A percentile compares a stretch with the other conserved stretches of the same genome.
phyloP scores from a whole-genome alignment of 1,140 invertebrate species.

The Pseudachorutes palmiensis region DNA sequence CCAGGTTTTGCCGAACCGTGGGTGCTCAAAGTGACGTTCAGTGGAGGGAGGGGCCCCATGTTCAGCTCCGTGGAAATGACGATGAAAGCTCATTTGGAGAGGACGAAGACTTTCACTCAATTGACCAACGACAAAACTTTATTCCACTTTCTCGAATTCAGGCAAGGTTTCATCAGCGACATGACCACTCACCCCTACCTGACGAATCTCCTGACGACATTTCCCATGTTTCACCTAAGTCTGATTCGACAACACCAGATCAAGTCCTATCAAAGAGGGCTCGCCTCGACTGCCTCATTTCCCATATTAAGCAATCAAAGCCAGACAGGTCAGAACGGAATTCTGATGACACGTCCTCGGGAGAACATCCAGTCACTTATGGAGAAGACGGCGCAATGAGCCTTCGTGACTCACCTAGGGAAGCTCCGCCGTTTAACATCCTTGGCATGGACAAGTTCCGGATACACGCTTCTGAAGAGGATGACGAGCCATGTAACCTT shows the following conservation, averaged over 20 bases:
- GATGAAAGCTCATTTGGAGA: conserved; percentile 25
- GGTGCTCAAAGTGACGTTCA: conserved; percentile 13
- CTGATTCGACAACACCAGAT: neutral
- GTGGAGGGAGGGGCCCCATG: conserved; percentile 24
- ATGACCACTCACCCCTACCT: too few species aligned
- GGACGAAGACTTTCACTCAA: conserved; percentile 20
- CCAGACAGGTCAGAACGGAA: conserved; percentile 30
- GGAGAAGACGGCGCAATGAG: conserved; percentile 29
- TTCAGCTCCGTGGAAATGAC: conserved; percentile 23
- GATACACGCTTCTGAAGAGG: neutral
- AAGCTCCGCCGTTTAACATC: conserved; percentile 16
- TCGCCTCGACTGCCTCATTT: conserved; percentile 38
- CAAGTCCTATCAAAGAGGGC: conserved; percentile 35
- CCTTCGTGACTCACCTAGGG: conserved; percentile 21
- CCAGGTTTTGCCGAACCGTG: neutral
- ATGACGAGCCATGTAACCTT: conserved; percentile 33
- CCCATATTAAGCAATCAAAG: conserved; percentile 34
- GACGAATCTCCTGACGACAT: neutral
- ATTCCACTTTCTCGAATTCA: conserved; percentile 37
- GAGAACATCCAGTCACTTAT: conserved; percentile 31
- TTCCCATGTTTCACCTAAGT: neutral
- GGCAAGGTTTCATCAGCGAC: conserved; percentile 26
- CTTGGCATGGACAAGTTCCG: conserved; percentile 16
- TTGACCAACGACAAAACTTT: conserved; percentile 20
- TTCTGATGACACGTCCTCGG: conserved; percentile 33